phyloP scores from a whole-genome alignment of 53 echinoderm and acorn worm genomes.

The Hippasteria phrygiana region DNA sequence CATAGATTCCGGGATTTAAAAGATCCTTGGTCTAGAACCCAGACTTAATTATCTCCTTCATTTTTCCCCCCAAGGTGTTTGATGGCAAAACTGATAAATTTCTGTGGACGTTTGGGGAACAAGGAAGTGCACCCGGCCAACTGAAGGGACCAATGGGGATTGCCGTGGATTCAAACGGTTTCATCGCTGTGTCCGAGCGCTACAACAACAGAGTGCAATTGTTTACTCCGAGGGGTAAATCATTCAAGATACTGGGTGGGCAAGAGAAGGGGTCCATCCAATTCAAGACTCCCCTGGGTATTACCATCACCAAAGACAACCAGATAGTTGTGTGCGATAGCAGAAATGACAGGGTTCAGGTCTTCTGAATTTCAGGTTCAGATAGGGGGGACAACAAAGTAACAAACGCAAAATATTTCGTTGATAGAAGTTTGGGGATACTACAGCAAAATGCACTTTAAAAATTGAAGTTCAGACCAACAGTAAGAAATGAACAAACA shows the following conservation, averaged over 20 bases:
- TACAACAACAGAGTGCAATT: slow-evolving; percentile 64
- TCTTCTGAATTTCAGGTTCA: slow-evolving; percentile 38
- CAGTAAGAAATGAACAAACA: no score
- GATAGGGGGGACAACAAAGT: not conserved
- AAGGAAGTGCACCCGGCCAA: slow-evolving; percentile 46
- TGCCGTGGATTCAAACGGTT: slow-evolving; percentile 59
- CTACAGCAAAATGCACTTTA: no score
- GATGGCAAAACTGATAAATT: slow-evolving; percentile 22
- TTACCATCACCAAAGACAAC: slow-evolving; percentile 25
- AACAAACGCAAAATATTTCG: not conserved
- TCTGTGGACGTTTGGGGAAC: slow-evolving; percentile 46
- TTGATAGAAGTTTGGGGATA: no score
- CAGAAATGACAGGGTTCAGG: slow-evolving; percentile 52
- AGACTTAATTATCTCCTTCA: not conserved
- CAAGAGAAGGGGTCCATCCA: slow-evolving; percentile 15
- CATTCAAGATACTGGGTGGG: slow-evolving; percentile 34
- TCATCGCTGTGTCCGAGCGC: slow-evolving; percentile 59
- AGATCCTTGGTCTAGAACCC: not conserved
- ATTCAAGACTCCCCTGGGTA: slow-evolving; percentile 43
- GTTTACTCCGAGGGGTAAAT: slow-evolving; percentile 44
- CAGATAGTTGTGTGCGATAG: slow-evolving; percentile 64
- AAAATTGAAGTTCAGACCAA: no score
- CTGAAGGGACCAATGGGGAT: slow-evolving; percentile 57
- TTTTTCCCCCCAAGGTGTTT: slow-evolving; percentile 16
- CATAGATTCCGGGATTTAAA: no score